Evolutionary conservation across 1,140 invertebrate species (phyloP).

Genomic region (Magallana angulata): DNA sequence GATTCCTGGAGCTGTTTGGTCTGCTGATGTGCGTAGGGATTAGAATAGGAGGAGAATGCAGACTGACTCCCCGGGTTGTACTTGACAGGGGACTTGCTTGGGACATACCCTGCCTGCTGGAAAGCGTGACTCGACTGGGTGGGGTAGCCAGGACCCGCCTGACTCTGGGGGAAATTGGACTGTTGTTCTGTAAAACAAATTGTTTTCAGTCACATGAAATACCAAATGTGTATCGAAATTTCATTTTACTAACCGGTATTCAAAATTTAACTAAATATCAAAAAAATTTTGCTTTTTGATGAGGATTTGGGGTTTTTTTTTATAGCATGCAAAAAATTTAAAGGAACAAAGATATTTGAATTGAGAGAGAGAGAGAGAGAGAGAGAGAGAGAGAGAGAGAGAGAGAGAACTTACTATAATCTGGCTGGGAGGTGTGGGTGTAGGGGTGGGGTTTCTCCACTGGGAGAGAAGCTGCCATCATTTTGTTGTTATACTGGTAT

Average conservation of each 20-base stretch:
- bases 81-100: constrained; percentile 70
- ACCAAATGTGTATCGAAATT: too few species aligned
- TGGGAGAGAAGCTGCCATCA: constrained; percentile 60
- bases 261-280: too few species aligned
- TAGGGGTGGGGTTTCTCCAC: constrained; percentile 73
- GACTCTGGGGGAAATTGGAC: constrained; percentile 51
- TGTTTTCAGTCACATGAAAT: too few species aligned
- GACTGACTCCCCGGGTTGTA: constrained; percentile 69
- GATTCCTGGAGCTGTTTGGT: constrained; percentile 60
- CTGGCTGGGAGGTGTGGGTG: constrained; percentile 67
- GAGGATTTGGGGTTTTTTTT: too few species aligned
- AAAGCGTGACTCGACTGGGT: constrained; percentile 60
- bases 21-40: constrained; percentile 72
- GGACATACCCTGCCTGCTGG: constrained; percentile 63
- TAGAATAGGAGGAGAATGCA: constrained; percentile 74
- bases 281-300: too few species aligned
- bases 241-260: too few species aligned
- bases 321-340: too few species aligned
- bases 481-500: constrained; percentile 67
- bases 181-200: constrained; percentile 49
- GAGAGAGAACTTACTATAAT: constrained; percentile 63
- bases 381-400: neutral
- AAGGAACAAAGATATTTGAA: too few species aligned
- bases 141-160: constrained; percentile 46
- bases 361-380: neutral